phyloP scores from a whole-genome alignment of 1,140 invertebrate genomes.

The Phenacoccus solenopsis region DNA sequence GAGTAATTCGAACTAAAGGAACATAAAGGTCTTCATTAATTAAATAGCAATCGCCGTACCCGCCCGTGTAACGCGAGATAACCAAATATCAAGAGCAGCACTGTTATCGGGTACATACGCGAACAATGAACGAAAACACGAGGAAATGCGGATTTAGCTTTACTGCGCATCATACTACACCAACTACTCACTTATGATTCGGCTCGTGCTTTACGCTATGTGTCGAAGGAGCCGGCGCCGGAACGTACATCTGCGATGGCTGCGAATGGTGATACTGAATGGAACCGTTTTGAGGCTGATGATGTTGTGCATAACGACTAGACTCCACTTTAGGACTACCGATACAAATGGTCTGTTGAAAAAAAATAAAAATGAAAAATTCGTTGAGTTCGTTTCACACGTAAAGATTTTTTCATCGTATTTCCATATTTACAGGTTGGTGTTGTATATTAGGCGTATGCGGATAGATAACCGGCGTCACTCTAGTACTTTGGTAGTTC shows the following conservation, averaged over 20 bases:
- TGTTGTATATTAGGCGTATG: conserved; percentile 10
- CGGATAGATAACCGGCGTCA: conserved; percentile 22
- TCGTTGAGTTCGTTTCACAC: too few species aligned
- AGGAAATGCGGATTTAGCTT: neutral
- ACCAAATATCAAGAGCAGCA: neutral
- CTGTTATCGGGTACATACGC: neutral
- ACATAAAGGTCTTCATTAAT: neutral
- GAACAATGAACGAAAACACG: neutral
- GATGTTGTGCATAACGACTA: neutral
- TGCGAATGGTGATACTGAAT: neutral
- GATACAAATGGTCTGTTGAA: neutral
- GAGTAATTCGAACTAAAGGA: conserved; percentile 5
- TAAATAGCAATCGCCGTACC: neutral
- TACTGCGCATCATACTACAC: neutral
- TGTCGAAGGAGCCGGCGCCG: neutral
- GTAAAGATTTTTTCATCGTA: too few species aligned
- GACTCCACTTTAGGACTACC: conserved; percentile 9
- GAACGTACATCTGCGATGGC: conserved; percentile 20
- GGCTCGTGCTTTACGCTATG: conserved; percentile 33
- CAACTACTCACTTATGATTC: conserved; percentile 28
- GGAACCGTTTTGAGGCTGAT: neutral
- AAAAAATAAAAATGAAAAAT: neutral
- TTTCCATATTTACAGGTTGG: neutral
- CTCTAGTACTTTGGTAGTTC: conserved; percentile 18
- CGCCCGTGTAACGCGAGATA: neutral